Evolutionary conservation across 2,113 vertebrate genomes (phyloP).

Genomic region (Petaurus breviceps): DNA sequence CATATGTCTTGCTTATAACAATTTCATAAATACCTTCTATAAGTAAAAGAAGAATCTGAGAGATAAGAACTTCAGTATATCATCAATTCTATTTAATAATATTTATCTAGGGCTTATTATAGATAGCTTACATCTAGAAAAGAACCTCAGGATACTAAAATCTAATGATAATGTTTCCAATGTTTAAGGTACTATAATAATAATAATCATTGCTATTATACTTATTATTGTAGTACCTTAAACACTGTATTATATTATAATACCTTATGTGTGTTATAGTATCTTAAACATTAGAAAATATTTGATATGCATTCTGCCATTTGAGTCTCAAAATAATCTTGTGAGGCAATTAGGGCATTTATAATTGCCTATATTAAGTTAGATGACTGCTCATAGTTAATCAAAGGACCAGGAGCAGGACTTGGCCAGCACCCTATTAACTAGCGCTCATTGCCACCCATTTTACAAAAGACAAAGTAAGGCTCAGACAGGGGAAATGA

Average conservation of each 20-base stretch:
- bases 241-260: not conserved
- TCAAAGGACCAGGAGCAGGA: not conserved
- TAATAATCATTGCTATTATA: not conserved
- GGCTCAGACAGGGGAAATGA: not conserved
- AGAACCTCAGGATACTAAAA: not conserved
- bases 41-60: not conserved
- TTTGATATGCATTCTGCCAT: not conserved
- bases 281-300: not conserved
- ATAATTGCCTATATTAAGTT: not conserved
- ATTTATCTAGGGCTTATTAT: not conserved
- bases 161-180: not conserved
- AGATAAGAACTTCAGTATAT: not conserved
- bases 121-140: not conserved
- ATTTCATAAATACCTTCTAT: not conserved
- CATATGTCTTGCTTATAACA: not conserved
- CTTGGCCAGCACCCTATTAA: not conserved
- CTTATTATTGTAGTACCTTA: not conserved
- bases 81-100: not conserved
- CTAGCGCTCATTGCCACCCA: not conserved
- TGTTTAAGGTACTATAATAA: not conserved
- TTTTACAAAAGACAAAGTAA: not conserved
- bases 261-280: no score
- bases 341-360: not conserved
- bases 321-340: not conserved
- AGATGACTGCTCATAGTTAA: not conserved